phyloP scores from a whole-genome alignment of 1,140 invertebrate genomes.

The Caerostris extrusa region DNA sequence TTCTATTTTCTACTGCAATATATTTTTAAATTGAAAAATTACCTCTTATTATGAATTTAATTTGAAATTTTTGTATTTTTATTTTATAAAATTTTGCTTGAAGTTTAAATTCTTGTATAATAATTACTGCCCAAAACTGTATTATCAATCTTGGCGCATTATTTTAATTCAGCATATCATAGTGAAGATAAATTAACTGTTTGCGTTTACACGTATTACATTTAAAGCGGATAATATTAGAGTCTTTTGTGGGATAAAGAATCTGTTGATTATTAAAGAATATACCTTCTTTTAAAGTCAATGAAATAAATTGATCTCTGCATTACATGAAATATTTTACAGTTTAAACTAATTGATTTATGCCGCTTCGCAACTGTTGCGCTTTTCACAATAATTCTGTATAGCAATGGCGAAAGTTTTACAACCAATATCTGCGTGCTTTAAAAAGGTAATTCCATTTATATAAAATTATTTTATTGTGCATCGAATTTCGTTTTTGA shows the following conservation, averaged over 20 bases:
- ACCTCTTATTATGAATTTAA: not conserved
- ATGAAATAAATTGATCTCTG: too few relatives aligned
- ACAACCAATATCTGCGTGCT: conserved; percentile 59
- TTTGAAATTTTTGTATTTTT: not conserved
- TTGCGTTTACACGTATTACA: conserved; percentile 38
- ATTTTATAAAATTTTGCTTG: not conserved
- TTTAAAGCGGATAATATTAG: not conserved
- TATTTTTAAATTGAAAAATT: too few relatives aligned
- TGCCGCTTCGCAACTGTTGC: conserved; percentile 7
- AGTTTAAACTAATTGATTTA: not conserved
- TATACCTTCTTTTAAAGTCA: too few relatives aligned
- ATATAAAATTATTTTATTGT: not conserved
- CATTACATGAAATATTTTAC: not conserved
- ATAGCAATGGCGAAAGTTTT: conserved; percentile 63
- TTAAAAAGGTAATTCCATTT: conserved; percentile 59
- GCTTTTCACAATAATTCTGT: not conserved
- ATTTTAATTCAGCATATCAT: not conserved
- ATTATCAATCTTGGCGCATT: not conserved
- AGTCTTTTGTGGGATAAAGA: too few relatives aligned
- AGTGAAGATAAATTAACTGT: conserved; percentile 10
- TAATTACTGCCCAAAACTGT: not conserved
- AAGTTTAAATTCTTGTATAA: not conserved
- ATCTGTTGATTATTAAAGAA: too few relatives aligned
- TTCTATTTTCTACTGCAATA: too few relatives aligned
- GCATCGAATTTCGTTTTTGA: not conserved